Conservation (phyloP, 2,888 invertebrate genomes). For the Drosophila lacicola region DNA sequence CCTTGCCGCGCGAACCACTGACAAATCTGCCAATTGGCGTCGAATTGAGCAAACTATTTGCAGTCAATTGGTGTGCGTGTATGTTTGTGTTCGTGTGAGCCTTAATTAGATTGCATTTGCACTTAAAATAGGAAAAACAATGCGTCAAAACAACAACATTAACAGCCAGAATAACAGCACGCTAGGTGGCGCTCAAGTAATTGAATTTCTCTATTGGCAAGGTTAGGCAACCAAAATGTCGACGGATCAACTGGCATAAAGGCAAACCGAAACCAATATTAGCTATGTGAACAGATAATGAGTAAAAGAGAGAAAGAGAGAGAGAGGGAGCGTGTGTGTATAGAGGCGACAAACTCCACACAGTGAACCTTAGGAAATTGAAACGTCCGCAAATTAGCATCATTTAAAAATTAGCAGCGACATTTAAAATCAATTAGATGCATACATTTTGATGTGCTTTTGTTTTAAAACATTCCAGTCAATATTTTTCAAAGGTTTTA, state of each 20-base stretch:
- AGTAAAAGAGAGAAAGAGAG: neutral
- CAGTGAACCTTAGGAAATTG: neutral
- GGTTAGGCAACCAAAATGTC: conserved; percentile 28
- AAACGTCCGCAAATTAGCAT: too few relatives aligned
- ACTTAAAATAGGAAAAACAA: conserved; percentile 48
- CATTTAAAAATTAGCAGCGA: too few relatives aligned
- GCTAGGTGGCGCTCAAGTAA: conserved; percentile 41
- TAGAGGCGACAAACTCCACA: neutral
- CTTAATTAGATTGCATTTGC: conserved; percentile 72
- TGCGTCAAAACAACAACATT: conserved; percentile 39
- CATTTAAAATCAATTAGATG: too few relatives aligned
- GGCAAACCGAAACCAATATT: neutral
- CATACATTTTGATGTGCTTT: too few relatives aligned
- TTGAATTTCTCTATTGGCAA: conserved; percentile 54
- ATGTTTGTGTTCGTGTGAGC: conserved; percentile 21
- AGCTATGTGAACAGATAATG: neutral
- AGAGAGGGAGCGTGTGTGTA: too few relatives aligned
- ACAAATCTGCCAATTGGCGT: conserved; percentile 27
- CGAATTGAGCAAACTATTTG: conserved; percentile 42
- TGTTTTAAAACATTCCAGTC: too few relatives aligned
- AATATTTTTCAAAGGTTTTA: too few relatives aligned
- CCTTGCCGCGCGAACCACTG: neutral
- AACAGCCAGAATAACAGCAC: conserved; percentile 16
- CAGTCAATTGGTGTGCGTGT: conserved; percentile 18
- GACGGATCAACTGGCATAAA: conserved; percentile 14